Conservation (phyloP, 2,888 invertebrate species). For the Troides oblongomaculatus region DNA sequence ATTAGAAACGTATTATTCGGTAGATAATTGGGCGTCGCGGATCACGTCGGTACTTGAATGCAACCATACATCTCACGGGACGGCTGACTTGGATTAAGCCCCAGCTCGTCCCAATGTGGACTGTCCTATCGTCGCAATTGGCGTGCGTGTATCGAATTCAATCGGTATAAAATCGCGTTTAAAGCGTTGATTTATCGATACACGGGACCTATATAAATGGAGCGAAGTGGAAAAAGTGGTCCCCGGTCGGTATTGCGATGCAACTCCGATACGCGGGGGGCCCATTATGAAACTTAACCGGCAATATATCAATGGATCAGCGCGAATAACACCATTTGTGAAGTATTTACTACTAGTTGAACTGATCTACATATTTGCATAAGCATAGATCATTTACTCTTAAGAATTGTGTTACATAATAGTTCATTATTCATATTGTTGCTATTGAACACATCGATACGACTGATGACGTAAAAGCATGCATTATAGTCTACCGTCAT, state of each 20-base stretch:
- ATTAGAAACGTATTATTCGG: constrained; percentile 32
- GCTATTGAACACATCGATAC: constrained; percentile 5
- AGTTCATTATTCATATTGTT: constrained; percentile 3
- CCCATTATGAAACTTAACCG: constrained; percentile 26
- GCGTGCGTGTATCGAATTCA: constrained; percentile 48
- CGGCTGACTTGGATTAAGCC: constrained; percentile 49
- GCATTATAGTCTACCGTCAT: neutral
- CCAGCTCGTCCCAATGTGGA: constrained; percentile 33
- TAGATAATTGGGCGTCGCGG: constrained; percentile 44
- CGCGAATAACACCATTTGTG: constrained; percentile 13
- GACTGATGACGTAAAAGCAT: neutral
- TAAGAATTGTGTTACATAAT: constrained; percentile 2
- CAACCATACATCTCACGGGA: constrained; percentile 39
- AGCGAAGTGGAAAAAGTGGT: constrained; percentile 42
- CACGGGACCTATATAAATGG: constrained; percentile 40
- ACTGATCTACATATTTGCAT: constrained; percentile 17
- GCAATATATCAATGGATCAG: constrained; percentile 29
- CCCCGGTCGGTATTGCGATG: constrained; percentile 26
- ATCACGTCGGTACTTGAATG: constrained; percentile 35
- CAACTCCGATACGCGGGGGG: constrained; percentile 29
- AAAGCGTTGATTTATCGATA: constrained; percentile 31
- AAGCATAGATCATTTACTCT: neutral
- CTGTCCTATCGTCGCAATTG: constrained; percentile 45
- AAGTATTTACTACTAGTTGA: constrained; percentile 22
- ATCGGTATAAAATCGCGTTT: constrained; percentile 39